These are phyloP conservation scores for Squalus acanthias DNA, from an alignment of 2,797 vertebrate genomes.

Conservation along the genomic window DNA sequence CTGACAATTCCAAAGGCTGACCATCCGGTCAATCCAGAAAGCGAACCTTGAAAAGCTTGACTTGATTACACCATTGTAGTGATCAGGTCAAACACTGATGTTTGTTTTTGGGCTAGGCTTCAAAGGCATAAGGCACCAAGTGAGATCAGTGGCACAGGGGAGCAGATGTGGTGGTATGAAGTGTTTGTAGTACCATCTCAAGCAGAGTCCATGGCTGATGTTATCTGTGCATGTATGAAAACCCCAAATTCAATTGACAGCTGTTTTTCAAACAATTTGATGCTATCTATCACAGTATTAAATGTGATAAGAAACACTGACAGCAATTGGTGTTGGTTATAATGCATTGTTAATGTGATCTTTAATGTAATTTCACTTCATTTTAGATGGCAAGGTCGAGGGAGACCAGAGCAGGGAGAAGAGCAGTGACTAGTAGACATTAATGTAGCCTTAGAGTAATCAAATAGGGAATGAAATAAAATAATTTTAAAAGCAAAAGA, in stretches of 20 bases:
- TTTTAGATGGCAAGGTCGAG: not conserved
- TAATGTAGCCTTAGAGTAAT: not conserved
- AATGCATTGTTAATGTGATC: not conserved
- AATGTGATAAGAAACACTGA: not conserved
- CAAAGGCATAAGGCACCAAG: not conserved
- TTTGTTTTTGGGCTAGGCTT: not conserved
- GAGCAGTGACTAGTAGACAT: not conserved
- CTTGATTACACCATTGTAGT: not conserved
- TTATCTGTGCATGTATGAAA: not conserved
- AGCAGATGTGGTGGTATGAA: not conserved
- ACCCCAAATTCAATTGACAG: not conserved
- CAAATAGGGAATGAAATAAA: not conserved
- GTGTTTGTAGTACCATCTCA: not conserved
- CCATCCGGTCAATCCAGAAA: not conserved
- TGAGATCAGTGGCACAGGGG: not conserved
- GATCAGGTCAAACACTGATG: not conserved
- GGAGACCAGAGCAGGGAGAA: not conserved
- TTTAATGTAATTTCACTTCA: not conserved
- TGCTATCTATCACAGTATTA: not conserved
- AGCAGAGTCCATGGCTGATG: not conserved
- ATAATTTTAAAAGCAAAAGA: not conserved
- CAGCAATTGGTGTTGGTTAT: not conserved
- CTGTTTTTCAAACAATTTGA: not conserved
- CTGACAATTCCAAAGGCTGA: not conserved
- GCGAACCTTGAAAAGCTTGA: not conserved